phyloP scores from a whole-genome alignment of 2,888 invertebrate species.

The Chrysodeixis includens region DNA sequence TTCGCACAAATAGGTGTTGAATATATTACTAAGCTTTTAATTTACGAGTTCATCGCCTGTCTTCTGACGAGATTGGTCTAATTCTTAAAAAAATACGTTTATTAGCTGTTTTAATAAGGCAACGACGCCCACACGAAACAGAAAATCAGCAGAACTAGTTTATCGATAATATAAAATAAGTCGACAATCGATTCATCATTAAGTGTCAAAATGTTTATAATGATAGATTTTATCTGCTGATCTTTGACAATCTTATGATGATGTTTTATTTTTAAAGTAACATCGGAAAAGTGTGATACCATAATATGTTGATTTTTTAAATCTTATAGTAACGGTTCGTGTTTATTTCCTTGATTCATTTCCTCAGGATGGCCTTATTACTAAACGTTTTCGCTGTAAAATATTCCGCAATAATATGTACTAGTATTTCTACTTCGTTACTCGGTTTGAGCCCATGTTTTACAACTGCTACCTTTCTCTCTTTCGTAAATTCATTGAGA shows the following conservation, averaged over 20 bases:
- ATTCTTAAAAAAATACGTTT: not conserved
- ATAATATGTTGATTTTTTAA: not conserved
- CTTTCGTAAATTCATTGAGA: no score
- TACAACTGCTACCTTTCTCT: no score
- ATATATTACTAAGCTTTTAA: no score
- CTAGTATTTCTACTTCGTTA: no score
- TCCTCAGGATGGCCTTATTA: no score
- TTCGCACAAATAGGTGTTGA: no score
- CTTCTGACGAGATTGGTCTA: not conserved
- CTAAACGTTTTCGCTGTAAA: no score
- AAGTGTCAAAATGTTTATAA: conserved; percentile 55
- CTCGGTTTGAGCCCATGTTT: no score
- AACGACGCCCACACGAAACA: conserved; percentile 10
- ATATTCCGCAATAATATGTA: no score
- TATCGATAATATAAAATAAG: conserved; percentile 30
- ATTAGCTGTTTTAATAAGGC: not conserved
- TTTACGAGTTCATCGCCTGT: not conserved
- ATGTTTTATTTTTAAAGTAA: conserved; percentile 16
- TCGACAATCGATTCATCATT: conserved; percentile 49
- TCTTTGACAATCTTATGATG: conserved; percentile 24
- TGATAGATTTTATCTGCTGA: conserved; percentile 47
- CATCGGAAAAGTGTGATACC: not conserved
- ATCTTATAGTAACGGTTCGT: conserved; percentile 20
- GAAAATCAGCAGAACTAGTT: conserved; percentile 26
- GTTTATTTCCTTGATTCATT: no score